A percentile compares a stretch with the other conserved stretches of the same genome.
Conservation (phyloP, 2,888 invertebrate species). For the Metacarcinus magister region DNA sequence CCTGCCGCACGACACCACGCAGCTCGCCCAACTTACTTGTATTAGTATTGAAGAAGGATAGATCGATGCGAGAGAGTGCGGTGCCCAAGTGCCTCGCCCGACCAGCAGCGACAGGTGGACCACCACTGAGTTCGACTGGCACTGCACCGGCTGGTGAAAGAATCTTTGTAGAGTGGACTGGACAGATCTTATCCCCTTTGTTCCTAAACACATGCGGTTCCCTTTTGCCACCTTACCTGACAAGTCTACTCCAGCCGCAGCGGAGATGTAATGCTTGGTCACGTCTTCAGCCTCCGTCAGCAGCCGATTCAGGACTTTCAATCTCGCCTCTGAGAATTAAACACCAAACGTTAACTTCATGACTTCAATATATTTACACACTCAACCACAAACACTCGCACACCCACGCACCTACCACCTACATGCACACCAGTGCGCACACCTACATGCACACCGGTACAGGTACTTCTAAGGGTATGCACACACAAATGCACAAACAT, state of each 20-base stretch:
- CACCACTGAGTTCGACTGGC: not conserved
- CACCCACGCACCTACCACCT: not conserved
- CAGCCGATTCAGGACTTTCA: not conserved
- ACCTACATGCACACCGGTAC: too few relatives aligned
- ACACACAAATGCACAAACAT: not conserved
- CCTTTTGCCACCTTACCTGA: not conserved
- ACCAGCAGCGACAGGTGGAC: not conserved
- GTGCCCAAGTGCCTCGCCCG: not conserved
- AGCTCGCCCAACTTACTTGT: not conserved
- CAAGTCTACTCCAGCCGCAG: not conserved
- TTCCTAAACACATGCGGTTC: not conserved
- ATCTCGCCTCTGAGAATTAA: not conserved
- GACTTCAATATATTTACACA: not conserved
- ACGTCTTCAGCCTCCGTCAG: constrained; percentile 9
- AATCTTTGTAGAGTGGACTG: not conserved
- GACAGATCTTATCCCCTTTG: not conserved
- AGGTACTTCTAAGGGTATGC: not conserved
- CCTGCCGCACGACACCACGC: not conserved
- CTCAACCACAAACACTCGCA: not conserved
- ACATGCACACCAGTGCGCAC: not conserved
- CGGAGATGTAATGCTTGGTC: not conserved
- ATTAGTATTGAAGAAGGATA: constrained; percentile 26
- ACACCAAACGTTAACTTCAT: not conserved
- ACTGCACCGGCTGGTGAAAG: not conserved
- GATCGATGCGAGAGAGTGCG: not conserved